Evolutionary conservation across 92 coral and sea anemone species (phyloP).

Genomic region (Umimayanthus chanpuru): DNA sequence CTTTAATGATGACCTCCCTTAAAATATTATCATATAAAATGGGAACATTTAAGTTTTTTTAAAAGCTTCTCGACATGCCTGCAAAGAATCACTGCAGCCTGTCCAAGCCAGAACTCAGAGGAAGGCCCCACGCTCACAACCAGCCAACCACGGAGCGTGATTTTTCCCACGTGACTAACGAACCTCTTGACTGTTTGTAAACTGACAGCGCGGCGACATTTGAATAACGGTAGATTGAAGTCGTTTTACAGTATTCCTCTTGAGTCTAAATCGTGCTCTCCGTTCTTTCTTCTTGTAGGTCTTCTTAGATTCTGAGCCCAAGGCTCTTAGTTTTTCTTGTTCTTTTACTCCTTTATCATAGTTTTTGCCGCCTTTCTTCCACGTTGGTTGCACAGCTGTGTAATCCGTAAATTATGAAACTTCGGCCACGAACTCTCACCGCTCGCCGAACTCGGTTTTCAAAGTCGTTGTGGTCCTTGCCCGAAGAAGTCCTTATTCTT

Average conservation of each 20-base stretch:
- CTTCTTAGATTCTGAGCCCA: conserved; percentile 31
- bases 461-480: conserved; percentile 73
- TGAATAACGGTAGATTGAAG: conserved; percentile 36
- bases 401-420: conserved; percentile 62
- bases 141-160: conserved; percentile 74
- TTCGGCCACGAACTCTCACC: conserved; percentile 75
- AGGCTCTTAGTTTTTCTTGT: conserved; percentile 20
- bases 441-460: conserved; percentile 63
- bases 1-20: too few relatives aligned
- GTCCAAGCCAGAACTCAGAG: conserved; percentile 60
- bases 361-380: neutral
- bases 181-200: conserved; percentile 27
- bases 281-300: conserved; percentile 30
- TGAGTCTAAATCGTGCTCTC: neutral
- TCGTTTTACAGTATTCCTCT: neutral
- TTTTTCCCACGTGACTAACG: conserved; percentile 55
- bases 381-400: neutral
- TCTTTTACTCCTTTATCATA: neutral
- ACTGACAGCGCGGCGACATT: conserved; percentile 52
- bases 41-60: neutral
- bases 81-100: neutral
- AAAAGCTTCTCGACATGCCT: neutral
- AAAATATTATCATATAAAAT: too few relatives aligned
- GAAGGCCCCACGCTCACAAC: conserved; percentile 77
- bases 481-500: conserved; percentile 88